These are phyloP conservation scores for Odocoileus virginianus DNA, from an alignment of 2,113 vertebrate species.

Conservation along the genomic window DNA sequence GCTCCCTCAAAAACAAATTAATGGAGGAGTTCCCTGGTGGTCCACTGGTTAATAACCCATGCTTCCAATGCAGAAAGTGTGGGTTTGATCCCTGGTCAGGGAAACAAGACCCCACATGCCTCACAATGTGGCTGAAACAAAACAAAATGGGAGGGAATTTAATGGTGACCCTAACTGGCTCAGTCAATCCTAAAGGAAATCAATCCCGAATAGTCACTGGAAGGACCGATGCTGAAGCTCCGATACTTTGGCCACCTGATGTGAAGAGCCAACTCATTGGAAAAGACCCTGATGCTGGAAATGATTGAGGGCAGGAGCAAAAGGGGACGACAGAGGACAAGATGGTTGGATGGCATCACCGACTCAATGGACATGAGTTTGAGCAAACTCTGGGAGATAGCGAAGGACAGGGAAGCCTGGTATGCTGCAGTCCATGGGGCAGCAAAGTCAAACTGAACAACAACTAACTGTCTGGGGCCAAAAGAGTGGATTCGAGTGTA, in stretches of 20 bases:
- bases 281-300: background rate
- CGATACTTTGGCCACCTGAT: background rate
- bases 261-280: background rate
- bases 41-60: background rate
- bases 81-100: background rate
- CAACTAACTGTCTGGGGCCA: background rate
- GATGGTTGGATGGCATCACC: background rate
- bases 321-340: background rate
- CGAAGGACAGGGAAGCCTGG: background rate
- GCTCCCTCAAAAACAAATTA: background rate
- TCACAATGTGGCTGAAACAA: background rate
- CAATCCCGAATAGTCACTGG: background rate
- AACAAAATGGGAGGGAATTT: background rate
- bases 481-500: background rate
- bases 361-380: fast-evolving
- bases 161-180: background rate
- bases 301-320: background rate
- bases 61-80: background rate
- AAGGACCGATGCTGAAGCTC: background rate
- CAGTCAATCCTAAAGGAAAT: background rate
- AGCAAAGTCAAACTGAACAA: background rate
- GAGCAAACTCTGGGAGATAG: background rate
- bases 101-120: background rate
- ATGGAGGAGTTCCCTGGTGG: background rate
- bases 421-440: background rate